phyloP scores from a whole-genome alignment of 2,113 vertebrate genomes.

The Petrocephalus zakoni region DNA sequence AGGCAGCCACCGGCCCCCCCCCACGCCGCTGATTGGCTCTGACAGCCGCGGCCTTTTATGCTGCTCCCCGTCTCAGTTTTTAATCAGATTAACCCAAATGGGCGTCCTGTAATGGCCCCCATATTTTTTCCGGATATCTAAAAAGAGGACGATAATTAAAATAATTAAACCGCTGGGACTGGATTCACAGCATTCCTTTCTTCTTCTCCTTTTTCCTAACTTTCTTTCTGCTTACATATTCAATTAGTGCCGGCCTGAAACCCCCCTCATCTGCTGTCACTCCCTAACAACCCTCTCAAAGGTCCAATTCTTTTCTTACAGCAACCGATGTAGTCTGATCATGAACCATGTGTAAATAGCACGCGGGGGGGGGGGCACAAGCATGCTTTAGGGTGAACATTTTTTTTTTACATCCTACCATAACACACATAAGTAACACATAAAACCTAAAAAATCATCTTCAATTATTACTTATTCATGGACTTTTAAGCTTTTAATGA shows the following conservation, averaged over 20 bases:
- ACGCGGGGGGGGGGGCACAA: slow-evolving; percentile 51
- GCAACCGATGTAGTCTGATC: slow-evolving; percentile 44
- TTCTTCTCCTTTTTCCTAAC: slow-evolving; percentile 60
- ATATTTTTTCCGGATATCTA: slow-evolving; percentile 57
- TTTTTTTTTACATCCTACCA: slow-evolving; percentile 54
- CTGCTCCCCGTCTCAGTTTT: slow-evolving; percentile 66
- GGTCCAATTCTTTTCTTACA: slow-evolving; percentile 51
- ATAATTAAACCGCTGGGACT: slow-evolving; percentile 86
- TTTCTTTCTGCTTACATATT: slow-evolving; percentile 60
- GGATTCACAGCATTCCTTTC: slow-evolving; percentile 41
- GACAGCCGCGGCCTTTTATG: slow-evolving; percentile 78
- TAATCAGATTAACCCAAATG: slow-evolving; percentile 79
- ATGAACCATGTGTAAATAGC: slow-evolving; percentile 48
- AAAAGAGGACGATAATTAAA: slow-evolving; percentile 83
- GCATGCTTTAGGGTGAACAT: slow-evolving; percentile 53
- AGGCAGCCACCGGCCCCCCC: neutral
- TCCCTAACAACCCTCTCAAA: slow-evolving; percentile 60
- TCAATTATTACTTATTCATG: slow-evolving; percentile 72
- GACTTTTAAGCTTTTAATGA: slow-evolving; percentile 76
- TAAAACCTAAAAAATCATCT: slow-evolving; percentile 49
- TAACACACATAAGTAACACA: slow-evolving; percentile 30
- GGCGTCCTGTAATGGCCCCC: slow-evolving; percentile 76
- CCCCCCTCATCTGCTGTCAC: slow-evolving; percentile 55
- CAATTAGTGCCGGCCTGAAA: slow-evolving; percentile 53
- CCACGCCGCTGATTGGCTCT: slow-evolving; percentile 67